Base-by-base conservation (phyloP, 2,113 vertebrate species). In the Aphyosemion australe region DNA sequence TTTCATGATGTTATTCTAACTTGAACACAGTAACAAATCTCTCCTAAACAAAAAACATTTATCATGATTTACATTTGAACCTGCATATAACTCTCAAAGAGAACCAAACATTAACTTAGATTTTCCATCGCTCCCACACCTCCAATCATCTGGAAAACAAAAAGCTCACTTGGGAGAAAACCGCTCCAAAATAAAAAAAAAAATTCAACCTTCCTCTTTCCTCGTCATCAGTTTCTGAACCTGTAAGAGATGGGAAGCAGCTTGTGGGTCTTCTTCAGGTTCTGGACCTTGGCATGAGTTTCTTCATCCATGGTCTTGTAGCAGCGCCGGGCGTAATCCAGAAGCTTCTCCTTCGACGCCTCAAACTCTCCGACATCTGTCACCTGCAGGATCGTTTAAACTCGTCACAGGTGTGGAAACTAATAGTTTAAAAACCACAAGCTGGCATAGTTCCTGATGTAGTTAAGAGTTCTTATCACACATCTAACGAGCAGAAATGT, bases 231-330 rank as follows among this genome's bases (percentile, higher is more conserved):
- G 88, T 92, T 91, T 9, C 92, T 94, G 90, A 96, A 96, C 70
- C 95, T 92, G 76, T 95, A 96, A 18, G 95, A 95, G 77, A 96
- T 96, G 8, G 95, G 94, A 65, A 96, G 90, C 68, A 96, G 90
- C 78, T 95, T 91, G 86, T 95, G 94, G 61, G 87, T 94, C 72
- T 96, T 95, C 89, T 96, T 96, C 77, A 95, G 90, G n/a, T 85
- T 85, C 90, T 95, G 94, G 60, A 96, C 94, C 46, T 94, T 95
- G 59, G 84, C 71, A 16, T 95, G 94, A 1, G 93, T 94, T 65
- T 76, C 82, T 3, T 96, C 94, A 3, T 96, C 95, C 76, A 96
- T 92, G 0, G 93, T 93, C 83, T 93, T 93, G 90, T 95, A 96
- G 82, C 95, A 96, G 39, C 95, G 93, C 3, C 95, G 91, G 1